A percentile compares a stretch with the other conserved stretches of the same genome.
These are phyloP conservation scores for Spialia ferax DNA, from an alignment of 2,888 invertebrate genomes.

Conservation along the genomic window DNA sequence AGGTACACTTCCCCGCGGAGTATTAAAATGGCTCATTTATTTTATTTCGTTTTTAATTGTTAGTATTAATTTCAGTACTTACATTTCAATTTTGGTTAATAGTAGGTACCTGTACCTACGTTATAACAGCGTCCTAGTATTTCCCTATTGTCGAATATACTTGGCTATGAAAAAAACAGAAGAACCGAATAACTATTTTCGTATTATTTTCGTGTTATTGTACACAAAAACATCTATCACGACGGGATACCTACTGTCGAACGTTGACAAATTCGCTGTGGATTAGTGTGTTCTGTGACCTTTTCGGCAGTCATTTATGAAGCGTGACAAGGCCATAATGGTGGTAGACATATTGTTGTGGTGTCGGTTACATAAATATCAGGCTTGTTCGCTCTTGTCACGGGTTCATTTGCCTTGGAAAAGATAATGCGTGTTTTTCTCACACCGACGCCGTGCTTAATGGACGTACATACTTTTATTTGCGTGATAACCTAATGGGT, in stretches of 20 bases:
- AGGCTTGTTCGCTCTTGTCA: constrained; percentile 41
- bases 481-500: constrained; percentile 33
- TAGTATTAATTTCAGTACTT: no score
- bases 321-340: constrained; percentile 58
- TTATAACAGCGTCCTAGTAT: no score
- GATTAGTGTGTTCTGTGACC: constrained; percentile 46
- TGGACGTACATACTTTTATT: constrained; percentile 37
- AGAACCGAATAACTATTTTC: no score
- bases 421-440: constrained; percentile 55
- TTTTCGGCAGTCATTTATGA: constrained; percentile 52
- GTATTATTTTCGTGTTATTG: neutral
- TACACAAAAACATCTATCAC: neutral
- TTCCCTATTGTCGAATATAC: no score
- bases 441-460: constrained; percentile 40
- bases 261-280: constrained; percentile 57
- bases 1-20: no score
- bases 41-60: no score
- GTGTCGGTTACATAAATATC: constrained; percentile 50
- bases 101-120: no score
- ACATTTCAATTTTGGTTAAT: no score
- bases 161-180: no score
- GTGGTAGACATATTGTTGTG: constrained; percentile 45
- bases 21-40: no score
- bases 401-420: constrained; percentile 50
- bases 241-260: constrained; percentile 52